Percentiles rank a stretch among this genome's conserved stretches.
Conservation (phyloP, 1,140 invertebrate species). For the Danaus plexippus region DNA sequence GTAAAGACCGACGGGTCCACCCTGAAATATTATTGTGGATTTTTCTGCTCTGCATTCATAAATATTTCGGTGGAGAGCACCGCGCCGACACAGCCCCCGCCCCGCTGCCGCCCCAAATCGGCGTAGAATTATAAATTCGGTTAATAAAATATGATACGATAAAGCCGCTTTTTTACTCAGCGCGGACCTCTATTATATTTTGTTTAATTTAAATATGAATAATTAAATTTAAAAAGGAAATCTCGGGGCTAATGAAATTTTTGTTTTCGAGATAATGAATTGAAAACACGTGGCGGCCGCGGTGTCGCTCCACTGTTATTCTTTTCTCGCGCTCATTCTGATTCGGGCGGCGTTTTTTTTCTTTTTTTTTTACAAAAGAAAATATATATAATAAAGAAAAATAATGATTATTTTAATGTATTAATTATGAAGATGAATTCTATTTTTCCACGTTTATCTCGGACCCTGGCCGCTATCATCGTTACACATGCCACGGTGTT, state of each 20-base stretch:
- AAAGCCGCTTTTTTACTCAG: constrained; percentile 62
- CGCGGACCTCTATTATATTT: constrained; percentile 68
- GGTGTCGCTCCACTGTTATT: constrained; percentile 52
- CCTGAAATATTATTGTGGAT: constrained; percentile 71
- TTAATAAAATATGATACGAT: constrained; percentile 72
- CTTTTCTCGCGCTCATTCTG: constrained; percentile 62
- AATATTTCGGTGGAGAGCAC: constrained; percentile 54
- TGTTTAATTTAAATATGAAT: constrained; percentile 72
- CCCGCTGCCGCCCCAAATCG: constrained; percentile 39
- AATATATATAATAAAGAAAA: constrained; percentile 34
- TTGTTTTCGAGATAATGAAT: constrained; percentile 72
- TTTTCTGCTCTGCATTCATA: constrained; percentile 68
- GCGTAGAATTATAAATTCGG: constrained; percentile 68
- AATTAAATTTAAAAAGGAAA: constrained; percentile 71
- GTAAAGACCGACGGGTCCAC: constrained; percentile 61
- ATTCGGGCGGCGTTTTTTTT: constrained; percentile 47
- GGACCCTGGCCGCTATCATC: constrained; percentile 41
- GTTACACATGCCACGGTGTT: constrained; percentile 15
- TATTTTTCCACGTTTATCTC: constrained; percentile 54
- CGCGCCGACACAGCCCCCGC: constrained; percentile 19
- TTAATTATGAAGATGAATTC: constrained; percentile 61
- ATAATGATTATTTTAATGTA: constrained; percentile 56
- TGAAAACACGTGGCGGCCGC: constrained; percentile 64
- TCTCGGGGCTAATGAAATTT: constrained; percentile 69
- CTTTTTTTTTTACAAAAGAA: constrained; percentile 12